These are phyloP conservation scores for Chorisops tibialis DNA, from an alignment of 2,888 invertebrate species.

Conservation along the genomic window DNA sequence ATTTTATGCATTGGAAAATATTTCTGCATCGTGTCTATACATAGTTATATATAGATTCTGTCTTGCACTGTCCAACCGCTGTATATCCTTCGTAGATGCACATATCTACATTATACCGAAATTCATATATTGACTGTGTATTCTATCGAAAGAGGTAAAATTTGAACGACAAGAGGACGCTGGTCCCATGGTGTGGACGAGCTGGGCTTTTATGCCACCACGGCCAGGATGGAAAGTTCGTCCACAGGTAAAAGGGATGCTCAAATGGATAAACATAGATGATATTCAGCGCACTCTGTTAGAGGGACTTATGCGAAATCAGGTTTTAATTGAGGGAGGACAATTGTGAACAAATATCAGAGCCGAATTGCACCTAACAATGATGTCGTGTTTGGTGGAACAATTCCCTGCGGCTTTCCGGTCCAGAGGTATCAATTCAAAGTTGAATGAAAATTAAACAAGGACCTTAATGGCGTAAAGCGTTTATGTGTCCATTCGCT, in stretches of 20 bases:
- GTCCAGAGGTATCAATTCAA: constrained; percentile 31
- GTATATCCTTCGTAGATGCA: too few relatives aligned
- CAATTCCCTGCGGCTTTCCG: constrained; percentile 30
- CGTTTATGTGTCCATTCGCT: constrained; percentile 21
- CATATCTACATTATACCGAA: too few relatives aligned
- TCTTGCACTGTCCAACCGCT: too few relatives aligned
- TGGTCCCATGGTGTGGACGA: too few relatives aligned
- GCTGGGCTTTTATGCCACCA: too few relatives aligned
- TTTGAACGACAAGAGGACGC: too few relatives aligned
- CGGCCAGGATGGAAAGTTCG: too few relatives aligned
- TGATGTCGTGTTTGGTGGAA: constrained; percentile 28
- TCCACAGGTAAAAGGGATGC: constrained; percentile 12
- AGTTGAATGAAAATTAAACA: constrained; percentile 29
- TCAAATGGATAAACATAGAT: constrained; percentile 11
- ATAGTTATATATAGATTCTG: neutral
- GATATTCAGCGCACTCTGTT: constrained; percentile 1
- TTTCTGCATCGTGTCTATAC: constrained; percentile 23
- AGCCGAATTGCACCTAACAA: constrained; percentile 25
- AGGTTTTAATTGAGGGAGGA: constrained; percentile 31
- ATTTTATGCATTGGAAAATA: constrained; percentile 34
- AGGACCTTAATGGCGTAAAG: constrained; percentile 25
- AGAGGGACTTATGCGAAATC: constrained; percentile 24
- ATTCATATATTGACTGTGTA: too few relatives aligned
- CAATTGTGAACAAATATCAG: constrained; percentile 29
- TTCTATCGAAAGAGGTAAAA: too few relatives aligned